Percentiles rank a stretch among this genome's conserved stretches.
These are phyloP conservation scores for Lepidurus arcticus DNA, from an alignment of 1,140 invertebrate genomes.

Conservation along the genomic window DNA sequence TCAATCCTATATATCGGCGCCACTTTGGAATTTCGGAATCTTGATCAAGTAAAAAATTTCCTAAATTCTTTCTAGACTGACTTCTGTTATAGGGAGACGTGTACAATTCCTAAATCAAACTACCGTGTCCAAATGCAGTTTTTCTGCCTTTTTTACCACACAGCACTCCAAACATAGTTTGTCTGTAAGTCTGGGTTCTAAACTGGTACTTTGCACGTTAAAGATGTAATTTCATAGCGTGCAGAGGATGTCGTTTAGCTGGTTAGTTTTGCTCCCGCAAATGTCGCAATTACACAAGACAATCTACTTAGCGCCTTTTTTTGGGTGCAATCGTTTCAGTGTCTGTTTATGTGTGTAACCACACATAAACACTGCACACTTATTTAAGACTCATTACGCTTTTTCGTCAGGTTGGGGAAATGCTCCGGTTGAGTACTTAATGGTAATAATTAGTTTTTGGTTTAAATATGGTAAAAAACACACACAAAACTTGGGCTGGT, in stretches of 20 bases:
- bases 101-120: not conserved
- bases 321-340: not conserved
- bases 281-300: slow-evolving; percentile 6
- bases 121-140: not conserved
- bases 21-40: not conserved
- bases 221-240: not conserved
- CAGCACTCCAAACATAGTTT: not conserved
- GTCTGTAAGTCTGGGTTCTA: not conserved
- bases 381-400: not conserved
- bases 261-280: slow-evolving; percentile 12
- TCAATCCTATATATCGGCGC: not conserved
- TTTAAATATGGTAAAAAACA: not conserved
- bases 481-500: not conserved
- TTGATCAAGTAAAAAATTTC: not conserved
- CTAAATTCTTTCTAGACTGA: not conserved
- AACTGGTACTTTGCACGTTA: not conserved
- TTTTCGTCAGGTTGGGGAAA: not conserved
- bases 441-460: not conserved
- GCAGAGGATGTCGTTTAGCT: slow-evolving; percentile 2
- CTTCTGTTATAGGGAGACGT: not conserved
- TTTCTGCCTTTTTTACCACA: not conserved
- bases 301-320: not conserved
- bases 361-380: not conserved
- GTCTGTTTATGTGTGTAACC: not conserved
- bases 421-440: not conserved